A percentile compares a stretch with the other conserved stretches of the same genome.
These are phyloP conservation scores for Artemisiospiza belli DNA, from an alignment of 2,113 vertebrate genomes.

Conservation along the genomic window DNA sequence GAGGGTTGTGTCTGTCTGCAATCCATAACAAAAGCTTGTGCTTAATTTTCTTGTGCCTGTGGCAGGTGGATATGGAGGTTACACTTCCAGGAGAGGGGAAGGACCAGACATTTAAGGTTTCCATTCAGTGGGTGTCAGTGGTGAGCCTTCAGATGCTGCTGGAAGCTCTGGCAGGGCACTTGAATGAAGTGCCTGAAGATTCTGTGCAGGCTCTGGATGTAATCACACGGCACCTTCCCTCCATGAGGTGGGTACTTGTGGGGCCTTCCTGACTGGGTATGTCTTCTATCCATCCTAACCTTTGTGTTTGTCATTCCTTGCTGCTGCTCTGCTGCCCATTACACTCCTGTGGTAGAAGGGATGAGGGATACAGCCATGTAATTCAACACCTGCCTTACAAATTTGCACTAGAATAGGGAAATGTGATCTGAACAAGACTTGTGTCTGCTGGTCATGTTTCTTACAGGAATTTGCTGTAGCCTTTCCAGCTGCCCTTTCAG, in stretches of 20 bases:
- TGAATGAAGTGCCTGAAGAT: conserved; percentile 96
- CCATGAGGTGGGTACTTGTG: conserved; percentile 86
- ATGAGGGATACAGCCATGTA: conserved; percentile 12
- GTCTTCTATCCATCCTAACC: not conserved
- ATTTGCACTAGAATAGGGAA: conserved; percentile 44
- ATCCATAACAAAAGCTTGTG: not conserved
- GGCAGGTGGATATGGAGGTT: conserved; percentile 97
- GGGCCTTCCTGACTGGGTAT: not conserved
- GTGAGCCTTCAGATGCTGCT: conserved; percentile 97
- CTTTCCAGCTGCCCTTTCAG: not conserved
- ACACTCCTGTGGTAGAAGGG: not conserved
- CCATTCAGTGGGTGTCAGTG: conserved; percentile 98
- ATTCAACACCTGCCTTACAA: conserved; percentile 20
- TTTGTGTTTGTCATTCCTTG: not conserved
- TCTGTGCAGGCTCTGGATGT: conserved; percentile 97
- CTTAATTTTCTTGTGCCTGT: not conserved
- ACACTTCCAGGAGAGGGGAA: conserved; percentile 97
- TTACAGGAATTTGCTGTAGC: not conserved
- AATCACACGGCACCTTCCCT: conserved; percentile 96
- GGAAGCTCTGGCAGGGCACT: conserved; percentile 93
- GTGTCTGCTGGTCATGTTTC: conserved; percentile 51
- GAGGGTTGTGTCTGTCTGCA: not conserved
- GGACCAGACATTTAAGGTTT: conserved; percentile 98
- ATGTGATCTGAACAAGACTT: conserved; percentile 27
- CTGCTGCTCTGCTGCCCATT: not conserved